These are phyloP conservation scores for Frankliniella intonsa DNA, from an alignment of 2,888 invertebrate genomes.

Conservation along the genomic window DNA sequence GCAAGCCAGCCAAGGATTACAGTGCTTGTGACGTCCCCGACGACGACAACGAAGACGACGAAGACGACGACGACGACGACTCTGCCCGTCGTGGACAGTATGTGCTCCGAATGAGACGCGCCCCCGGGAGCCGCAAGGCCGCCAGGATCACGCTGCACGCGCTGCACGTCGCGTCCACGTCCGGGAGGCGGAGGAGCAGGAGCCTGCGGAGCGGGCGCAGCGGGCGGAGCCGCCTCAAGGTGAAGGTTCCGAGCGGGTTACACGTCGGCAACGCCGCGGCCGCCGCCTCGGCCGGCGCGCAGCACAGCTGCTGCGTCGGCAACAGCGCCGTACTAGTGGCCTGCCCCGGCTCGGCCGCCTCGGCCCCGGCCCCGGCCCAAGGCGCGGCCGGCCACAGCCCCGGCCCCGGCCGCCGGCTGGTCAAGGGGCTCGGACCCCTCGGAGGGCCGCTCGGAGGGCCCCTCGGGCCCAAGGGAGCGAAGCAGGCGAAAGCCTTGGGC, in stretches of 20 bases:
- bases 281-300: not conserved
- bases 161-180: not conserved
- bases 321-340: conserved; percentile 16
- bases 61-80: not conserved
- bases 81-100: not conserved
- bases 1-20: not conserved
- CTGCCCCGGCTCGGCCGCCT: not conserved
- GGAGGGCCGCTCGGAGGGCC: not conserved
- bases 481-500: not conserved
- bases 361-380: not conserved
- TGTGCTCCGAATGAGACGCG: not conserved
- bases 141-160: not conserved
- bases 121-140: not conserved
- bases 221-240: not conserved
- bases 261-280: conserved; percentile 18
- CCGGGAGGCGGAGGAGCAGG: not conserved
- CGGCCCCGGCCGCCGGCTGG: conserved; percentile 19
- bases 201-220: not conserved
- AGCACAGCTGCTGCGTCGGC: conserved; percentile 5
- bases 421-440: not conserved
- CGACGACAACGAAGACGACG: not conserved
- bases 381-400: conserved; percentile 4
- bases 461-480: not conserved
- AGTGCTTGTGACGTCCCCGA: not conserved
- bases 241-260: conserved; percentile 18